Percentiles rank a stretch among this genome's conserved stretches.
These are phyloP conservation scores for Leptopilina clavipes DNA, from an alignment of 1,140 invertebrate species.

Conservation along the genomic window DNA sequence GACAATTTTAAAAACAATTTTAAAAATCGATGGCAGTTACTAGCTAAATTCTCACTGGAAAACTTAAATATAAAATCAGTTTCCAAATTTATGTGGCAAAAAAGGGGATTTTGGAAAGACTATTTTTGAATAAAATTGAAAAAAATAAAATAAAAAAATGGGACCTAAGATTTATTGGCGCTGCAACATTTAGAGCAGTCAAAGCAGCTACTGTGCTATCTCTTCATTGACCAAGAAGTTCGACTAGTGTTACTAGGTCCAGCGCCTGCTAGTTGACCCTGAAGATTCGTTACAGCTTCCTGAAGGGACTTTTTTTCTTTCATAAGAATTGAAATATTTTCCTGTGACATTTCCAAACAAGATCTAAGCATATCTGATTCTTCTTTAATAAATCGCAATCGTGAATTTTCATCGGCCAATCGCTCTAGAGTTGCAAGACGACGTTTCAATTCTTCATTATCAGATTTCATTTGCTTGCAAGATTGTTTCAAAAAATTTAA, in stretches of 20 bases:
- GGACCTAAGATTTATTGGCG: conserved; percentile 62
- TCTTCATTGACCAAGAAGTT: conserved; percentile 76
- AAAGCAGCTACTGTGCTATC: conserved; percentile 81
- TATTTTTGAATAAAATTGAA: too few relatives aligned
- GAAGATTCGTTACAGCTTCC: conserved; percentile 80
- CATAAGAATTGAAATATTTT: conserved; percentile 81
- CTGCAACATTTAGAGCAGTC: conserved; percentile 79
- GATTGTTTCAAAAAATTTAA: conserved; percentile 73
- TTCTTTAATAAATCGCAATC: conserved; percentile 77
- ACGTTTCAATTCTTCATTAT: conserved; percentile 80
- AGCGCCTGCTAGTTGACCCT: conserved; percentile 74
- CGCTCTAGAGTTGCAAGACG: conserved; percentile 78
- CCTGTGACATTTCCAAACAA: conserved; percentile 80
- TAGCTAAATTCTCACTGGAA: background rate
- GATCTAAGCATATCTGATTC: conserved; percentile 78
- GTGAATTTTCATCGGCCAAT: conserved; percentile 79
- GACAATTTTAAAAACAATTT: background rate
- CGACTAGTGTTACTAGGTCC: conserved; percentile 67
- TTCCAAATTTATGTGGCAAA: background rate
- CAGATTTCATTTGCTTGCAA: conserved; percentile 75
- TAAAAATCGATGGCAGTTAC: background rate
- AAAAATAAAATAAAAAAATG: background rate
- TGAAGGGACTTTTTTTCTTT: conserved; percentile 85
- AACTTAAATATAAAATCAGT: background rate
- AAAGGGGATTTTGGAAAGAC: background rate